Percentiles rank a stretch among this genome's conserved stretches.
Evolutionary conservation across 2,888 invertebrate genomes (phyloP).

Genomic region (Platycheirus rosarum): DNA sequence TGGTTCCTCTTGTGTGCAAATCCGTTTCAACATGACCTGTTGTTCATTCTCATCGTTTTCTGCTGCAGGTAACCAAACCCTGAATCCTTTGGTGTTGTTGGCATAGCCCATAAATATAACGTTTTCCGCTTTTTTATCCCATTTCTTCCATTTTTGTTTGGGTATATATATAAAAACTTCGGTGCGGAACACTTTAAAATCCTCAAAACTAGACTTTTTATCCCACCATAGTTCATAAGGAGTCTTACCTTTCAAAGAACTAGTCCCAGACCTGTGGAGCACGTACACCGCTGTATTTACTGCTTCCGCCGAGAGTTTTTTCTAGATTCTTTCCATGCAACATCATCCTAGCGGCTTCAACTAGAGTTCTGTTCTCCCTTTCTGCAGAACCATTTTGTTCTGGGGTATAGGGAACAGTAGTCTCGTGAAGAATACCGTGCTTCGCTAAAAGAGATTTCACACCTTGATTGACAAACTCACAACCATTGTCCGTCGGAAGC

Average conservation of each 20-base stretch:
- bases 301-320: slow-evolving; percentile 79
- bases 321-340: slow-evolving; percentile 70
- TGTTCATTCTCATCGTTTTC: too few relatives aligned
- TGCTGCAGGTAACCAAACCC: slow-evolving; percentile 45
- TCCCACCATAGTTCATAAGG: slow-evolving; percentile 75
- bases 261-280: slow-evolving; percentile 77
- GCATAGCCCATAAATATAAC: slow-evolving; percentile 54
- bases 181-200: slow-evolving; percentile 45
- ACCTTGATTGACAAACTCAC: too few relatives aligned
- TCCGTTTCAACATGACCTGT: neutral
- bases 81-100: slow-evolving; percentile 50
- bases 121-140: slow-evolving; percentile 40
- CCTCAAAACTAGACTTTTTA: slow-evolving; percentile 8
- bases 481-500: too few relatives aligned
- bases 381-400: slow-evolving; percentile 78
- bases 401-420: too few relatives aligned
- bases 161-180: slow-evolving; percentile 45
- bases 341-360: slow-evolving; percentile 75
- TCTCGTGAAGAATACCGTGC: slow-evolving; percentile 75
- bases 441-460: too few relatives aligned
- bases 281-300: slow-evolving; percentile 78
- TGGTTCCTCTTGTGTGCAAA: neutral
- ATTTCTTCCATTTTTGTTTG: slow-evolving; percentile 53
- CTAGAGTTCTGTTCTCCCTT: slow-evolving; percentile 78
- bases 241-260: slow-evolving; percentile 68